Conservation (phyloP, 1,140 invertebrate genomes). For the Bombus affinis region DNA sequence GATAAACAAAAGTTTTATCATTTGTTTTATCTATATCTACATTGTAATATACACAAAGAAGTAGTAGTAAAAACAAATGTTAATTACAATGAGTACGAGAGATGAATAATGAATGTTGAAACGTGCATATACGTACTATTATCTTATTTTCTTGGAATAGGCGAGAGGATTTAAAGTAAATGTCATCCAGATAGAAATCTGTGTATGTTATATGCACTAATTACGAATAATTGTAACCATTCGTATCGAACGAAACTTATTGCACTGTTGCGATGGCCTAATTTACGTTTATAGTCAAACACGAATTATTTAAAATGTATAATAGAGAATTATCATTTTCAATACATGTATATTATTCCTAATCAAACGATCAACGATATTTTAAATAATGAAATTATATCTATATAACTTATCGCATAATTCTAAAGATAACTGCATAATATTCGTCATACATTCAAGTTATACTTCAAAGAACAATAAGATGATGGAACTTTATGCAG, state of each 20-base stretch:
- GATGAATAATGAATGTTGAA: constrained; percentile 3
- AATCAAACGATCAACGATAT: constrained; percentile 29
- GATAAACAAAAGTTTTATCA: not conserved
- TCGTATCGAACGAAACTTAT: constrained; percentile 1
- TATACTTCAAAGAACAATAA: constrained; percentile 23
- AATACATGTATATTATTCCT: constrained; percentile 24
- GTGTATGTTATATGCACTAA: constrained; percentile 14
- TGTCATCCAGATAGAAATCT: not conserved
- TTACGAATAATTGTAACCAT: constrained; percentile 12
- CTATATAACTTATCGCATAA: constrained; percentile 3
- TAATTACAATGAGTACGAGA: not conserved
- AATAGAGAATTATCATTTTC: constrained; percentile 29
- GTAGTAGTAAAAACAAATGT: not conserved
- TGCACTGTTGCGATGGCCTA: constrained; percentile 37
- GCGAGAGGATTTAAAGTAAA: not conserved
- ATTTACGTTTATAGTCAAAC: constrained; percentile 34
- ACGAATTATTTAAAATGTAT: constrained; percentile 12
- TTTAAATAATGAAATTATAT: constrained; percentile 26
- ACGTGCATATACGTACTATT: constrained; percentile 1
- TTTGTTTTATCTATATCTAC: constrained; percentile 14
- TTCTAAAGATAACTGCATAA: constrained; percentile 41
- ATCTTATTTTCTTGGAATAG: not conserved
- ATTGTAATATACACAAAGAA: constrained; percentile 28
- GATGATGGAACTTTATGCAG: constrained; percentile 55
- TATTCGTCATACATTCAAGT: constrained; percentile 18